phyloP scores from a whole-genome alignment of 1,140 invertebrate species.

The Ruditapes philippinarum region DNA sequence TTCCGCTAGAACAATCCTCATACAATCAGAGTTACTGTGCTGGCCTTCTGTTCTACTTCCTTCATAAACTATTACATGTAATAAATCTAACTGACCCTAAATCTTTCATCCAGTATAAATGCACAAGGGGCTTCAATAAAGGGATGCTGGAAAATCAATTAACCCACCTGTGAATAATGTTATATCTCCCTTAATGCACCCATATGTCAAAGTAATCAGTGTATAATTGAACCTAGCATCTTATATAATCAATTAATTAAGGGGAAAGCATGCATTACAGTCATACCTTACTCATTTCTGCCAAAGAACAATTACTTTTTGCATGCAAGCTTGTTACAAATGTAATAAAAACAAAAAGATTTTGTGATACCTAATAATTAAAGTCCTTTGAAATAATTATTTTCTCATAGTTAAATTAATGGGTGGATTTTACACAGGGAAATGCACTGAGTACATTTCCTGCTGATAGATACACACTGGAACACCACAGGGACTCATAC shows the following conservation, averaged over 20 bases:
- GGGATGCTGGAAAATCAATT: conserved; percentile 17
- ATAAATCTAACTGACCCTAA: not conserved
- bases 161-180: conserved; percentile 2
- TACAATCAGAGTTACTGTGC: too few species aligned
- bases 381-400: not conserved
- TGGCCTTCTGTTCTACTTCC: not conserved
- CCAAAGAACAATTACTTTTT: conserved; percentile 2
- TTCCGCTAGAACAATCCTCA: not conserved
- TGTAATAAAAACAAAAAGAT: not conserved
- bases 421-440: not conserved
- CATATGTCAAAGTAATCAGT: conserved; percentile 23
- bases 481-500: not conserved
- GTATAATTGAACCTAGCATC: conserved; percentile 23
- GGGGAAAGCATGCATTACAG: not conserved
- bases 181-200: conserved; percentile 13
- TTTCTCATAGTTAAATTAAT: not conserved
- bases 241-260: conserved; percentile 50
- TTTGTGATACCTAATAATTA: not conserved
- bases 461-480: conserved; percentile 7
- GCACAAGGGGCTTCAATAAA: not conserved
- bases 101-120: not conserved
- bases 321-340: not conserved
- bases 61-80: not conserved
- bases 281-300: not conserved
- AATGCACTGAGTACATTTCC: not conserved